These are phyloP conservation scores for Orthosia incerta DNA, from an alignment of 2,888 invertebrate genomes.

Conservation along the genomic window DNA sequence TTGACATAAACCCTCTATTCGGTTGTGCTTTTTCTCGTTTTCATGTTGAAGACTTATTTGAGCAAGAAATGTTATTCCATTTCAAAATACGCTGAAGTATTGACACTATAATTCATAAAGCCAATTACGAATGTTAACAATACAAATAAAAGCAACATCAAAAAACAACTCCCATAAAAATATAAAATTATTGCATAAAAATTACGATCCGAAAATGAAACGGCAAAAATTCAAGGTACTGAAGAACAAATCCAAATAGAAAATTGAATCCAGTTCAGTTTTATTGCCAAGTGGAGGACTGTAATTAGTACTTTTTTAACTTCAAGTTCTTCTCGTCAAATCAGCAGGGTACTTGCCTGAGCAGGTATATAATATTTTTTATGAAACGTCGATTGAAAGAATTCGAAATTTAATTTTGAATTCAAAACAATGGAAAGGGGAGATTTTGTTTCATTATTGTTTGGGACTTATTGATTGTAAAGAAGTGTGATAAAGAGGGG, in stretches of 20 bases:
- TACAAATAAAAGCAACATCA: neutral
- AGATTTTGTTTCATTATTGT: neutral
- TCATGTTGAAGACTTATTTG: neutral
- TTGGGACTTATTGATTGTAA: neutral
- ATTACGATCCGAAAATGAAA: neutral
- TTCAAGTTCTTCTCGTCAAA: constrained; percentile 26
- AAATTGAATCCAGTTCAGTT: constrained; percentile 32
- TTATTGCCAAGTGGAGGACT: constrained; percentile 21
- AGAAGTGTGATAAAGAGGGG: too few relatives aligned
- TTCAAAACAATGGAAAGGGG: neutral
- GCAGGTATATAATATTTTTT: neutral
- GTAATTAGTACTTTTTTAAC: constrained; percentile 41
- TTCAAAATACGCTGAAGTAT: neutral
- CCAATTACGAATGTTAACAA: neutral
- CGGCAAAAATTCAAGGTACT: neutral
- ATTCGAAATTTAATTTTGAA: constrained; percentile 1
- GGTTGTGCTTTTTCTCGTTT: too few relatives aligned
- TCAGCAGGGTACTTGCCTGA: neutral
- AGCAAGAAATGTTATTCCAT: neutral
- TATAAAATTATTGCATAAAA: neutral
- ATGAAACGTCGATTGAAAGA: neutral
- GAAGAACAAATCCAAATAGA: constrained; percentile 27
- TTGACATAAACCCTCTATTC: too few relatives aligned
- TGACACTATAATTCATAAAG: too few relatives aligned
- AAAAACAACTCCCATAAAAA: neutral